Evolutionary conservation across 2,888 invertebrate species (phyloP).

Genomic region (Diaperis boleti): DNA sequence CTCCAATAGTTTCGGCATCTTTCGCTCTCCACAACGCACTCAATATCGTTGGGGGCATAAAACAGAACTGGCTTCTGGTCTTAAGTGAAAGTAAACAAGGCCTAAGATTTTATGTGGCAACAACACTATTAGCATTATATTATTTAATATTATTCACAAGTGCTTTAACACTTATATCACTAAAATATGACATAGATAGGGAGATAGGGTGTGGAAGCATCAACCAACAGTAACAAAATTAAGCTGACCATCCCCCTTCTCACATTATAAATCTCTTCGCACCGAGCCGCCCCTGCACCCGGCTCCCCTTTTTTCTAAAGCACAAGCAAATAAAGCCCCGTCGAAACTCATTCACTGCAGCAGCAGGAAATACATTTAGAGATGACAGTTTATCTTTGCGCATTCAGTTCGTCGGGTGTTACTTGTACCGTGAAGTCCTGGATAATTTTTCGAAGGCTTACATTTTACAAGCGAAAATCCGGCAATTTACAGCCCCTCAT

Average conservation of each 20-base stretch:
- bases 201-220: too few species aligned
- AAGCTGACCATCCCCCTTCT: background rate
- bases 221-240: too few species aligned
- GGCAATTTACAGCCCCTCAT: constrained; percentile 52
- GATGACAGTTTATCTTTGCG: constrained; percentile 38
- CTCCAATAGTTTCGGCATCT: too few species aligned
- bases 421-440: constrained; percentile 54
- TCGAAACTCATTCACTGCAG: background rate
- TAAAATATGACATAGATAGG: too few species aligned
- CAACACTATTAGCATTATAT: too few species aligned
- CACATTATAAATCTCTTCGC: background rate
- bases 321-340: constrained; percentile 11
- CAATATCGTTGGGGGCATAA: too few species aligned
- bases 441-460: constrained; percentile 58
- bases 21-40: too few species aligned
- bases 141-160: too few species aligned
- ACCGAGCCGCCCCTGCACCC: constrained; percentile 2
- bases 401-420: constrained; percentile 50
- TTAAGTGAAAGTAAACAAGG: too few species aligned
- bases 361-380: constrained; percentile 34
- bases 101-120: too few species aligned
- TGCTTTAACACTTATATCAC: too few species aligned
- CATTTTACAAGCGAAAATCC: constrained; percentile 57
- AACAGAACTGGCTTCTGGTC: too few species aligned
- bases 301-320: background rate